Conservation (phyloP, 2,888 invertebrate genomes). For the Oxystoma pomonae region DNA sequence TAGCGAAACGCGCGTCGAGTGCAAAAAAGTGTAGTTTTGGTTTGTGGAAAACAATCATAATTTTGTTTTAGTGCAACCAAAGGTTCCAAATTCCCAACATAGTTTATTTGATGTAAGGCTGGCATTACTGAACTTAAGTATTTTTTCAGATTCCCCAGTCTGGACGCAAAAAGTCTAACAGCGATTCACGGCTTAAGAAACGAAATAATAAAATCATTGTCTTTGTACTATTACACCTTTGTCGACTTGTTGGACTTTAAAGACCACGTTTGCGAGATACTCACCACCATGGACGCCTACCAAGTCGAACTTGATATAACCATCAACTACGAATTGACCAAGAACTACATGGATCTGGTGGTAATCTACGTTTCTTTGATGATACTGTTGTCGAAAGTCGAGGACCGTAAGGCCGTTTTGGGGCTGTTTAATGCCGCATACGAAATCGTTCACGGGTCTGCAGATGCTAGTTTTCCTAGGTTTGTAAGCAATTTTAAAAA, state of each 20-base stretch:
- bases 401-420: constrained; percentile 95
- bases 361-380: constrained; percentile 92
- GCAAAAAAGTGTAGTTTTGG: too few relatives aligned
- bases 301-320: constrained; percentile 94
- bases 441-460: constrained; percentile 86
- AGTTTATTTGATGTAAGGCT: too few relatives aligned
- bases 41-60: too few relatives aligned
- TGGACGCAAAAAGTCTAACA: constrained; percentile 88
- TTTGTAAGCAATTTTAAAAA: too few relatives aligned
- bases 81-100: too few relatives aligned
- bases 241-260: constrained; percentile 97
- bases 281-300: constrained; percentile 95
- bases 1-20: too few relatives aligned
- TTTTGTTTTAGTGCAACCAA: too few relatives aligned
- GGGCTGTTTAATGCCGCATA: constrained; percentile 97
- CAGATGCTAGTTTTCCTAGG: constrained; percentile 85
- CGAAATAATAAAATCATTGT: constrained; percentile 95
- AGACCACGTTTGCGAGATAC: constrained; percentile 85
- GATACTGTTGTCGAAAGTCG: constrained; percentile 96
- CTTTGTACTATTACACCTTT: constrained; percentile 97
- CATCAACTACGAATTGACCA: constrained; percentile 93
- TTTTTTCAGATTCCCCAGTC: constrained; percentile 72
- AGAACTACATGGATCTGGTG: constrained; percentile 92
- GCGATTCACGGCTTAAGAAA: constrained; percentile 82
- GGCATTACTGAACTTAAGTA: too few relatives aligned